phyloP scores from a whole-genome alignment of 2,797 vertebrate genomes.

The Microctenopoma steveboyesi region DNA sequence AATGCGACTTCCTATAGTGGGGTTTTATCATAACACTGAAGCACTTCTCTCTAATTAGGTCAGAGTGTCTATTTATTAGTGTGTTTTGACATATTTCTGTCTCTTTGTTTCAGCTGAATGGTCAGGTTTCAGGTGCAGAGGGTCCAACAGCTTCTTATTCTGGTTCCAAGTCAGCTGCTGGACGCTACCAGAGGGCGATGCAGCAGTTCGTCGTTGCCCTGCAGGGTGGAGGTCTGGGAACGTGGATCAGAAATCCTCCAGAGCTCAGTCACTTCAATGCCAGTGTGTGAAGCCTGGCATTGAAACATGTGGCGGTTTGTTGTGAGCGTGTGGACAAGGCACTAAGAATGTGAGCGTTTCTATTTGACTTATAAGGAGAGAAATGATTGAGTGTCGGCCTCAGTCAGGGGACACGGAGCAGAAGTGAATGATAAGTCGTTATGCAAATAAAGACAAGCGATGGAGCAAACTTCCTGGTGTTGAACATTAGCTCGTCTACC shows the following conservation, averaged over 20 bases:
- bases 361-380: too few species aligned
- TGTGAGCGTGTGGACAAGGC: neutral
- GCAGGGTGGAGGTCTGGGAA: conserved; percentile 87
- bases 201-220: conserved; percentile 86
- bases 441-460: neutral
- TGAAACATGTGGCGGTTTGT: neutral
- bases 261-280: conserved; percentile 83
- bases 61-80: too few species aligned
- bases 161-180: conserved; percentile 85
- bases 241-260: conserved; percentile 88
- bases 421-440: neutral
- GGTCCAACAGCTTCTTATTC: conserved; percentile 72
- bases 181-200: conserved; percentile 86
- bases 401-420: neutral
- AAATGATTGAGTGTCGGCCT: neutral
- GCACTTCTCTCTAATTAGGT: too few species aligned
- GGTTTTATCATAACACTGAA: too few species aligned
- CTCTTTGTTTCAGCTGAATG: conserved; percentile 78
- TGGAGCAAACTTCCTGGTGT: neutral
- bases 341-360: neutral
- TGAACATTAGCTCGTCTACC: neutral
- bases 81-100: neutral
- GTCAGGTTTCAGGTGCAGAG: conserved; percentile 62
- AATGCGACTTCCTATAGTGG: too few species aligned
- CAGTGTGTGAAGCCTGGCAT: conserved; percentile 40